Base-by-base conservation (phyloP, 2,797 vertebrate species). In the Pyrrhura leucotis region DNA sequence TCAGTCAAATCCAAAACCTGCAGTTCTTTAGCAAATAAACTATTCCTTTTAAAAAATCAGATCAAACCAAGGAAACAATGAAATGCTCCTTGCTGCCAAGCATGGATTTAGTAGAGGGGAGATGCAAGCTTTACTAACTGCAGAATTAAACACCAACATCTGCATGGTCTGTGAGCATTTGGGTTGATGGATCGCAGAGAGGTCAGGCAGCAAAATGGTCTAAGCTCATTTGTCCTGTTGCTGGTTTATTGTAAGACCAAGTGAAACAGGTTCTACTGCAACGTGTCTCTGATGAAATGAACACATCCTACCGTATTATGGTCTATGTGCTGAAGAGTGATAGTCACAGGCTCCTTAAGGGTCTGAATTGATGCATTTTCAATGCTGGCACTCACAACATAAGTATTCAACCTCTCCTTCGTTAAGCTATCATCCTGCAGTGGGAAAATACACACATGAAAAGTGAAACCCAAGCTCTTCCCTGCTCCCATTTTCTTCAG, bases 351-450 rank as follows among this genome's bases (percentile, higher is more conserved):
- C 15, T 99, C 96, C 6, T 23, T 78, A 71, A 99, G 98, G 91
- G 98, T 96, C 65, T 88, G 95, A 91, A 99, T 53, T 6, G 85
- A 82, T 26, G 93, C 94, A 26, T 98, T 97, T 89, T 98, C 98
- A 89, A 99, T 79, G 78, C 98, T 99, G 97, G 99, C 98, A 85
- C 99, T 99, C 75, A 99, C 98, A 56, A 99, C 95, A 0, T 98
- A 98, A 5, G 98, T 98, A 86, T 98, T 98, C 91, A 99, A 78
- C 11, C 14, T 93, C 96, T 92, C 61, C 31, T 37, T 89, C 14
- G 8, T 93, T 18, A 77, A 81, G 42, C 67, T 12, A 5, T 76
- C 35, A 42, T 98, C 98, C 99, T 99, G 91, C 82, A 90, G 76
- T 77, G 63, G 56, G 95, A 96, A 96, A 81, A 90, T 7, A 89